A percentile compares a stretch with the other conserved stretches of the same genome.
Conservation (phyloP, 1,140 invertebrate species). For the Drosophila fuyamai region DNA sequence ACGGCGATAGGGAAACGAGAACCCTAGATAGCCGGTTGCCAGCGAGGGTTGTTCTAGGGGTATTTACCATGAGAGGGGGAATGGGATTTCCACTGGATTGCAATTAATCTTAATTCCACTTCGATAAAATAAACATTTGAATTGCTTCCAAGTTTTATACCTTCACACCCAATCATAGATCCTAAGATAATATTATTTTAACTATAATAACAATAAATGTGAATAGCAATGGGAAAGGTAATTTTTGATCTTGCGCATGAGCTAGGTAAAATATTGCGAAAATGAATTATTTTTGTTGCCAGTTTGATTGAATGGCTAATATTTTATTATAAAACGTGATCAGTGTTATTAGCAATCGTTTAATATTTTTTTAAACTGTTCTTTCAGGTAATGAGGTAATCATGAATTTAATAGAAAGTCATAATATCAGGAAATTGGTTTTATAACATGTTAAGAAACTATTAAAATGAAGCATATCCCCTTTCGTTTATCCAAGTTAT, state of each 20-base stretch:
- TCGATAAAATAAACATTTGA: neutral
- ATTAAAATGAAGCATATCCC: too few relatives aligned
- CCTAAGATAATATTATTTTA: neutral
- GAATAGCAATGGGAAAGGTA: neutral
- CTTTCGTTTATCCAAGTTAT: too few relatives aligned
- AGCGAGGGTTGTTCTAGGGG: slow-evolving; percentile 18
- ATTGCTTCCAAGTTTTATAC: neutral
- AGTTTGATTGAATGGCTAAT: too few relatives aligned
- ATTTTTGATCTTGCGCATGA: neutral
- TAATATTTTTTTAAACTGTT: too few relatives aligned
- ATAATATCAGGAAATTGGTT: too few relatives aligned
- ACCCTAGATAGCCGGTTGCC: slow-evolving; percentile 6
- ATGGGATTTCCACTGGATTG: neutral
- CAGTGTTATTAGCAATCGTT: too few relatives aligned
- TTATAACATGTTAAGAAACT: too few relatives aligned
- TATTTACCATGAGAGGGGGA: neutral
- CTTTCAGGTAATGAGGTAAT: too few relatives aligned
- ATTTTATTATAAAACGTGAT: too few relatives aligned
- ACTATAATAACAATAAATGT: neutral
- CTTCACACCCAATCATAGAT: neutral
- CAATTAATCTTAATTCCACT: neutral
- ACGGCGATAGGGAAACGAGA: slow-evolving; percentile 40
- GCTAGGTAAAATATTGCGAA: too few relatives aligned
- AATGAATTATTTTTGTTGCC: too few relatives aligned
- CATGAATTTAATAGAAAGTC: too few relatives aligned